These are phyloP conservation scores for Tipula confusa DNA, from an alignment of 2,888 invertebrate species.

Conservation along the genomic window DNA sequence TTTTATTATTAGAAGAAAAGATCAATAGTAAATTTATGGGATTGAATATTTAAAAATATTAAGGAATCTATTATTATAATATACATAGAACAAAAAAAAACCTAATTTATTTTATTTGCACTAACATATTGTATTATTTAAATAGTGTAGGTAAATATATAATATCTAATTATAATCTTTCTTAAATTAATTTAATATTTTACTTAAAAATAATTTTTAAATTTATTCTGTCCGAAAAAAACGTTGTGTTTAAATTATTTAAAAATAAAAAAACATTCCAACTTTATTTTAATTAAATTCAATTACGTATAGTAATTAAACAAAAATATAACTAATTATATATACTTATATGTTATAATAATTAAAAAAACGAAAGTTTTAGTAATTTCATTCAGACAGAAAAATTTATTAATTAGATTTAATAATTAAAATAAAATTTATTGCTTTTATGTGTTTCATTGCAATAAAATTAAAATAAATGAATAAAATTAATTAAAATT, in stretches of 20 bases:
- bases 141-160: not conserved
- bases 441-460: conserved; percentile 30
- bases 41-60: not conserved
- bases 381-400: conserved; percentile 14
- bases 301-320: not conserved
- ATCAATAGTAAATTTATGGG: not conserved
- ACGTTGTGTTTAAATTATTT: not conserved
- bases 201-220: not conserved
- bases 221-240: not conserved
- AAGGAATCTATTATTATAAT: not conserved
- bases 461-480: conserved; percentile 26
- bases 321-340: not conserved
- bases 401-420: conserved; percentile 3
- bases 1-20: not conserved
- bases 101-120: not conserved
- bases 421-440: conserved; percentile 21
- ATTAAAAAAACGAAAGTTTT: not conserved
- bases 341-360: not conserved
- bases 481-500: not conserved
- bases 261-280: not conserved
- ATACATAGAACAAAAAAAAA: too few species aligned
- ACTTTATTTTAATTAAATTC: not conserved
- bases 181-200: not conserved
- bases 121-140: not conserved
- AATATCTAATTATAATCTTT: not conserved